Evolutionary conservation across 2,888 invertebrate species (phyloP).

Genomic region (Scotopteryx bipunctaria): DNA sequence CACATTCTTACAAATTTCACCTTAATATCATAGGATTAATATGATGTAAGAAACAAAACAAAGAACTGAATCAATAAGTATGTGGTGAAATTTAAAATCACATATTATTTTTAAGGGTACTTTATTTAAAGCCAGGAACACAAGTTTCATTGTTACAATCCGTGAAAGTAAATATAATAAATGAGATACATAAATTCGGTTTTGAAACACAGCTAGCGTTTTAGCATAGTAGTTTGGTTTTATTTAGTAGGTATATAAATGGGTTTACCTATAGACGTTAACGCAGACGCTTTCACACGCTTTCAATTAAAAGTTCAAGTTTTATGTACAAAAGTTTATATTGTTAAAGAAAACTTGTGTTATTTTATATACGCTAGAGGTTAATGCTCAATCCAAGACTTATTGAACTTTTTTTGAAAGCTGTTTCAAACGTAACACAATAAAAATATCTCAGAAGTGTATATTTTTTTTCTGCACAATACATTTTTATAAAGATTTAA

Average conservation of each 20-base stretch:
- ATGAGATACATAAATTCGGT: constrained; percentile 35
- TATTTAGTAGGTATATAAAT: no score
- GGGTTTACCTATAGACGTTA: not conserved
- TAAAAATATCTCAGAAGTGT: constrained; percentile 8
- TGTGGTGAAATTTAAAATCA: no score
- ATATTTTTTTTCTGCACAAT: constrained; percentile 25
- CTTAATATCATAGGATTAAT: no score
- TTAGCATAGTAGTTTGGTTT: not conserved
- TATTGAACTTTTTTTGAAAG: constrained; percentile 15
- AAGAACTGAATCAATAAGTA: not conserved
- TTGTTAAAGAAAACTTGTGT: constrained; percentile 10
- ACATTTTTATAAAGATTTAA: constrained; percentile 19
- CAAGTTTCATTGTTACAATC: constrained; percentile 63
- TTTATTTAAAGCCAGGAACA: constrained; percentile 80
- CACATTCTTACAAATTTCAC: no score
- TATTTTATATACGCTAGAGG: not conserved
- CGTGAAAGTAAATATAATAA: constrained; percentile 47
- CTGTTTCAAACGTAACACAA: constrained; percentile 18
- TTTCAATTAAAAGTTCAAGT: constrained; percentile 9
- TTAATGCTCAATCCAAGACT: not conserved
- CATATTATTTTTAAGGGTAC: constrained; percentile 50
- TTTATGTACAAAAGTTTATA: constrained; percentile 8
- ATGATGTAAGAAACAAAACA: not conserved
- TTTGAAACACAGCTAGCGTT: constrained; percentile 11
- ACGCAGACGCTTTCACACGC: not conserved